Evolutionary conservation across 2,797 vertebrate genomes (phyloP), one percentile per base, ranked within the genome.

Genomic region (Fistularia commersonii): DNA sequence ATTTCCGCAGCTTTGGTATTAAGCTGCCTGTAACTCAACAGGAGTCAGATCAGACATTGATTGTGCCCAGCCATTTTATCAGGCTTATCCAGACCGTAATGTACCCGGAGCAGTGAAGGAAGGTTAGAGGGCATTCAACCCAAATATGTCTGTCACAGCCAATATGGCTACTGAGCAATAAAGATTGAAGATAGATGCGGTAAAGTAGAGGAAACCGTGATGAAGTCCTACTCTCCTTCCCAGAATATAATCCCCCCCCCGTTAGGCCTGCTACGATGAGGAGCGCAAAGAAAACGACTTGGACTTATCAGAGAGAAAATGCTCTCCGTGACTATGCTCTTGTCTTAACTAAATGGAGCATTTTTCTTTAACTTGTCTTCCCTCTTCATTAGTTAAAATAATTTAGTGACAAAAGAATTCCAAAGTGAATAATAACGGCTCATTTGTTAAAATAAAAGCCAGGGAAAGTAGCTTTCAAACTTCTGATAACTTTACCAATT

Each of bases 21-120:
- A 75, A 64, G 43, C 53, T 66, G 53, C 65, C 65, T 62, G 63
- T 66, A 80, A 67, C 79, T 66, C 83, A 36, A 51, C 50, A 53
- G 82, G 80, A 55, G 62, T 75, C 72, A 50, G 72, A 58, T 35
- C 55, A 2, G 31, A 48, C 57, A 64, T 61, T 36, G 36, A 80
- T 73, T 77, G 56, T 59, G 41, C 50, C 47, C 12, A 23, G 64
- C 63, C 70, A 73, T 77, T 83, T 72, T 52, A 70, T 72, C 54
- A 59, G 77, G 69, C 66, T 88, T 80, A 85, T 80, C 69, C 61
- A 37, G 56, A 42, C 47, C 38, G 1, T 51, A 67, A 80, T 85
- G 71, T 76, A 69, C 69, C 66, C 67, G 40, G 10, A 53, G 46
- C 69, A 12, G 39, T n/a, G 53, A 33, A 48, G 70, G 67, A 49